phyloP scores from a whole-genome alignment of 2,888 invertebrate species.

The Maniola hyperantus region DNA sequence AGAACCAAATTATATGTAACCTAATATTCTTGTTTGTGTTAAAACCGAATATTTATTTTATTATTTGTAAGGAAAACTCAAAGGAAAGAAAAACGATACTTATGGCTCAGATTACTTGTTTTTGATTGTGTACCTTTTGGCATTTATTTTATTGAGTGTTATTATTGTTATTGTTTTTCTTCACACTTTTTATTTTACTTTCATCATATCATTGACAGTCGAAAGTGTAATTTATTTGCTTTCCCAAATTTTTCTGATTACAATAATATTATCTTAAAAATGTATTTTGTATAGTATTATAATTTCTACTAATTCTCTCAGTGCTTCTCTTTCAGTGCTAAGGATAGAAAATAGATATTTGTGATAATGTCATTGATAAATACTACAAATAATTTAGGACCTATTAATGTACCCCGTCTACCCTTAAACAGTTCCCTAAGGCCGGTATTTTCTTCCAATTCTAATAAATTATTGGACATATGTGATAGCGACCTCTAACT shows the following conservation, averaged over 20 bases:
- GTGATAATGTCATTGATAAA: neutral
- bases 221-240: too few species aligned
- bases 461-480: constrained; percentile 14
- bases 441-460: constrained; percentile 14
- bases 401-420: neutral
- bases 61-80: constrained; percentile 1
- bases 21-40: constrained; percentile 4
- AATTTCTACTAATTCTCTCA: too few species aligned
- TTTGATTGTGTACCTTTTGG: neutral
- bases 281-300: too few species aligned
- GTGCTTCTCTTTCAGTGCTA: too few species aligned
- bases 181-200: neutral
- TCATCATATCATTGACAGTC: neutral
- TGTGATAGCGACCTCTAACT: constrained; percentile 9
- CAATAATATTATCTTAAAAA: too few species aligned
- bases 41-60: neutral
- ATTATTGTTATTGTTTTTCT: neutral
- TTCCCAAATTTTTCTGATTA: too few species aligned
- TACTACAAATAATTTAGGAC: neutral
- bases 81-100: neutral
- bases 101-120: constrained; percentile 5
- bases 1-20: neutral
- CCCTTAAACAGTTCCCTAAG: neutral
- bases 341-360: neutral
- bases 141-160: neutral